Evolutionary conservation across 2,888 invertebrate genomes (phyloP).

Genomic region (Ametastegia equiseti): DNA sequence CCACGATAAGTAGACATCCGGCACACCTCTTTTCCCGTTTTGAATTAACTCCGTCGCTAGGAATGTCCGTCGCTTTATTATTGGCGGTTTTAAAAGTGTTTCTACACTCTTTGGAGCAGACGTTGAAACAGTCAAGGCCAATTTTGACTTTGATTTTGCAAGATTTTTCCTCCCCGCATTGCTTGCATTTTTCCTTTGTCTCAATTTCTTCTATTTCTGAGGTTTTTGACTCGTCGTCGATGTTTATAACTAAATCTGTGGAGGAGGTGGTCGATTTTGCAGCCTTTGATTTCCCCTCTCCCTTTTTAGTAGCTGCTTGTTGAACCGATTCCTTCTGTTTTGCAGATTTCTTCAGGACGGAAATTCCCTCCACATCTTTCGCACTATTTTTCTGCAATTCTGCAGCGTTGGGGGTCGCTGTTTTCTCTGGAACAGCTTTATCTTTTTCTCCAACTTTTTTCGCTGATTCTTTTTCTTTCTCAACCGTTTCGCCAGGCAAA

Average conservation of each 20-base stretch:
- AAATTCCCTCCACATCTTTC: constrained; percentile 46
- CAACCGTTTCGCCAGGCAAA: constrained; percentile 54
- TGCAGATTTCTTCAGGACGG: background rate
- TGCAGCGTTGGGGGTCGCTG: constrained; percentile 52
- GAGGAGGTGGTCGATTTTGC: constrained; percentile 38
- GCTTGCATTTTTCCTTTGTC: constrained; percentile 67
- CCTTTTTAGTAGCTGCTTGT: constrained; percentile 61
- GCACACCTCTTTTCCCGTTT: constrained; percentile 73
- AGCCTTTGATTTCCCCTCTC: constrained; percentile 69
- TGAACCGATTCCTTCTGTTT: constrained; percentile 53
- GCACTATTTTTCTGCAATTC: constrained; percentile 52
- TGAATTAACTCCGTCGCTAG: constrained; percentile 71
- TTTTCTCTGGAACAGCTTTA: constrained; percentile 24
- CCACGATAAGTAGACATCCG: constrained; percentile 72
- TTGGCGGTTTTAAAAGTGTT: constrained; percentile 67
- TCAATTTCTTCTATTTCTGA: constrained; percentile 69
- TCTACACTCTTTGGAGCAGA: constrained; percentile 71
- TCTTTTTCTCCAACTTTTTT: constrained; percentile 41
- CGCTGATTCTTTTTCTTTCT: constrained; percentile 72
- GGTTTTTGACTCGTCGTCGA: constrained; percentile 75
- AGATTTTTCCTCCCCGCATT: constrained; percentile 67
- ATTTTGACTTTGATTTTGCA: constrained; percentile 76
- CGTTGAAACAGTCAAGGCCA: constrained; percentile 71
- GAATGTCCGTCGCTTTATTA: constrained; percentile 70
- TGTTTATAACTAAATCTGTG: constrained; percentile 73